Base-by-base conservation (phyloP, 2,797 vertebrate genomes). In the Mus caroli region DNA sequence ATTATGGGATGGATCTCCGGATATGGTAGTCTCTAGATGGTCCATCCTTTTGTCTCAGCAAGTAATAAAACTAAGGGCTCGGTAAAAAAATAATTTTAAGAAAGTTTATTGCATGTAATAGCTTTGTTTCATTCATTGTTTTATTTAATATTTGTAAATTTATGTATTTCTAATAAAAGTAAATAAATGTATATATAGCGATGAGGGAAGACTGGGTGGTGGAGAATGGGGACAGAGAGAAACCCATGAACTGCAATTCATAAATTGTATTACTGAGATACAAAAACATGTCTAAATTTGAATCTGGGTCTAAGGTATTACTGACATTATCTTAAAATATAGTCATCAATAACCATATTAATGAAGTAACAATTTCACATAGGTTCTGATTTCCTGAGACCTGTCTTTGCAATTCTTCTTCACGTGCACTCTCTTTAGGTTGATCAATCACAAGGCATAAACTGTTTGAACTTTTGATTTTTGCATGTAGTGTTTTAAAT, bases 391-490 rank as follows among this genome's bases (percentile, higher is more conserved):
- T 34, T 34, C 76, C 84, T 93, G 19, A 56, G 17, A 88, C 85
- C 13, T 73, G 6, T 3, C 37, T 91, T n/a, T 76, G 62, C 54
- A 83, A 84, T 88, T 69, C 28, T 84, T 37, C 15, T 58, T 75
- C 22, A 43, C 73, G 5, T 71, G 10, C 86, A 73, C 24, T 90
- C 93, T 43, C 79, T 50, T 77, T 92, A 78, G 13, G 13, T 50
- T 67, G 31, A 77, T 62, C 11, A 4, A 15, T 73, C 14, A 73
- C 26, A 92, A 77, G 19, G 10, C 24, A 78, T 67, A 80, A 64
- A 84, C 26, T 26, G 31, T 15, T 11, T 84, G 31, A 91, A 77
- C 31, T 96, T 93, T 91, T 67, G 31, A 17, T 92, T 94, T 92
- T 52, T 50, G 34, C 0, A 3, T 22, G n/a, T 15, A 19, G 14